Percentiles rank a stretch among this genome's conserved stretches.
phyloP scores from a whole-genome alignment of 2,113 vertebrate genomes.

The Hyperopisus bebe region DNA sequence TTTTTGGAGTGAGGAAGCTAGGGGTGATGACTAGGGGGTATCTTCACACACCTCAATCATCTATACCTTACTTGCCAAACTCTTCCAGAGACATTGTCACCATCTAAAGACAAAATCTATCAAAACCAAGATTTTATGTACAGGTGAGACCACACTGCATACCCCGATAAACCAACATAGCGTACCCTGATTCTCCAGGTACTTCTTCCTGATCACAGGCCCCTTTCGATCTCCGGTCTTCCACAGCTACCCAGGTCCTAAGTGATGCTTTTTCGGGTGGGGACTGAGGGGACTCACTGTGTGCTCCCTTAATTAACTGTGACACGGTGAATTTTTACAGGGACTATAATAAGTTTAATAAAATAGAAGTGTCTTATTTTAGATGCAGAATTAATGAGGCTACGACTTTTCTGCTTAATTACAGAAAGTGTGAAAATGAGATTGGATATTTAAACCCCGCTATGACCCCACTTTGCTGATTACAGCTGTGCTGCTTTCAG shows the following conservation, averaged over 20 bases:
- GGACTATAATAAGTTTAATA: conserved; percentile 24
- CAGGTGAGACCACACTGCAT: not conserved
- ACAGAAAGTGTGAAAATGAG: conserved; percentile 25
- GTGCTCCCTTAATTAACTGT: conserved; percentile 10
- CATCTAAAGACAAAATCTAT: not conserved
- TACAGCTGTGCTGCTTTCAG: conserved; percentile 10
- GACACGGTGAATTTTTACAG: not conserved
- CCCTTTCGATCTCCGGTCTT: not conserved
- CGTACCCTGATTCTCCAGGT: not conserved
- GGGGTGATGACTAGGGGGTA: not conserved
- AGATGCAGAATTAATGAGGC: conserved; percentile 25
- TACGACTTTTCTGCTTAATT: conserved; percentile 18
- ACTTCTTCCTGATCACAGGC: not conserved
- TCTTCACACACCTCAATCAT: not conserved
- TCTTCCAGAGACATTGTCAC: not conserved
- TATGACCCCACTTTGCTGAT: conserved; percentile 22
- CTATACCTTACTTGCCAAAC: not conserved
- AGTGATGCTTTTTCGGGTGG: not conserved
- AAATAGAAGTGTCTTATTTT: conserved; percentile 27
- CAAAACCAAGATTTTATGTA: not conserved
- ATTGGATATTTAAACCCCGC: conserved; percentile 12
- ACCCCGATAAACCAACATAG: not conserved
- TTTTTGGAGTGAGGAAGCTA: not conserved
- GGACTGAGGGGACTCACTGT: not conserved
- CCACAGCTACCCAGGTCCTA: not conserved